Percentiles rank a stretch among this genome's conserved stretches.
Evolutionary conservation across 2,113 vertebrate species (phyloP).

Genomic region (Caranx ignobilis): DNA sequence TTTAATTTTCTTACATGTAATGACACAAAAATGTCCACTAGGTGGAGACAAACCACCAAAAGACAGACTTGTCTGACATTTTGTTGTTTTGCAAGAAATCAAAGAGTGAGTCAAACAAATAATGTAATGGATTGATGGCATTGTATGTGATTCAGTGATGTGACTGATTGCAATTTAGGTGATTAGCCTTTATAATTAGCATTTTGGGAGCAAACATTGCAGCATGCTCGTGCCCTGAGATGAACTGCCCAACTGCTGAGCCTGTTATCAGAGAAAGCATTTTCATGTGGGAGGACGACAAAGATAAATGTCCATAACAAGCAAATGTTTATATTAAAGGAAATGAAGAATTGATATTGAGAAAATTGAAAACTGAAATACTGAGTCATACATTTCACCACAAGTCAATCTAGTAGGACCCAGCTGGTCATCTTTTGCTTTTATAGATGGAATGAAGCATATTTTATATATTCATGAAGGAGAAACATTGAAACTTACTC

Average conservation of each 20-base stretch:
- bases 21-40: constrained; percentile 27
- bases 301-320: not conserved
- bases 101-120: not conserved
- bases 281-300: not conserved
- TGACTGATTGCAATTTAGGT: not conserved
- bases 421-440: not conserved
- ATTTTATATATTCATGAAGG: not conserved
- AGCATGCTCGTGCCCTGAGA: not conserved
- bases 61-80: not conserved
- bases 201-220: not conserved
- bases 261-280: not conserved
- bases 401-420: not conserved
- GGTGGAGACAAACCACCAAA: constrained; percentile 58
- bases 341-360: not conserved
- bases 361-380: not conserved
- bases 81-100: not conserved
- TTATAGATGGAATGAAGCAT: not conserved
- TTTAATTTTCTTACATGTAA: constrained; percentile 37
- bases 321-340: not conserved
- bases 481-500: not conserved
- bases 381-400: not conserved
- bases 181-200: not conserved
- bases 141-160: not conserved
- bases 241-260: not conserved
- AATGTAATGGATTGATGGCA: not conserved